These are phyloP conservation scores for Proctacanthus coquilletti DNA, from an alignment of 1,140 invertebrate species.

Conservation along the genomic window DNA sequence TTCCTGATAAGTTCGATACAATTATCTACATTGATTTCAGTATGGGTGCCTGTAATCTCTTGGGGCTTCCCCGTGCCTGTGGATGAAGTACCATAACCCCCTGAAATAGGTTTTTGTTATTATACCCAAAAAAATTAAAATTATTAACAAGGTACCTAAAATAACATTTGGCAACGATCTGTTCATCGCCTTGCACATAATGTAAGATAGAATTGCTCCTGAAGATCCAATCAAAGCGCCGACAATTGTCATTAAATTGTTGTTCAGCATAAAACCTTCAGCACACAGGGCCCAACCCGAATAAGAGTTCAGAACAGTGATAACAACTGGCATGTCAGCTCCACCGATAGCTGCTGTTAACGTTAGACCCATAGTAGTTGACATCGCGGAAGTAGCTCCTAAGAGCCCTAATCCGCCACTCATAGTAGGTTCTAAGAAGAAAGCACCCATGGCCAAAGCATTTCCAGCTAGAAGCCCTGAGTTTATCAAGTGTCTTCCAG, in stretches of 20 bases:
- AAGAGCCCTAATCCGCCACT: conserved; percentile 42
- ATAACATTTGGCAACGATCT: conserved; percentile 78
- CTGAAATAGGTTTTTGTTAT: conserved; percentile 72
- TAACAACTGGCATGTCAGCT: conserved; percentile 88
- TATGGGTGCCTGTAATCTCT: conserved; percentile 68
- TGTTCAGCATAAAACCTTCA: conserved; percentile 88
- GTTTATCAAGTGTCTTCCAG: conserved; percentile 70
- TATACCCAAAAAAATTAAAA: conserved; percentile 27
- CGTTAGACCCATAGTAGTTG: conserved; percentile 67
- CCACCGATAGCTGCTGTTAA: conserved; percentile 80
- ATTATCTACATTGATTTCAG: conserved; percentile 59
- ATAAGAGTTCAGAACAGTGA: conserved; percentile 78
- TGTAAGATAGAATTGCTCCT: conserved; percentile 84
- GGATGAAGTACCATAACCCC: conserved; percentile 66
- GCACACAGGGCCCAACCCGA: conserved; percentile 74
- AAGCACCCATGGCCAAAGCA: conserved; percentile 53
- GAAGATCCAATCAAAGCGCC: conserved; percentile 82
- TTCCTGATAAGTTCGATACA: conserved; percentile 63
- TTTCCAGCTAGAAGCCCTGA: conserved; percentile 48
- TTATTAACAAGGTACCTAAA: conserved; percentile 36
- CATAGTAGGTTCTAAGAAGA: conserved; percentile 46
- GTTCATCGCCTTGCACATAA: conserved; percentile 96
- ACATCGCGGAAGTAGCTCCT: conserved; percentile 56
- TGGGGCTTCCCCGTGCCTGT: conserved; percentile 53
- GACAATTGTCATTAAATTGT: conserved; percentile 82